Evolutionary conservation across 53 echinoderm and acorn worm genomes (phyloP).

Genomic region (Echinometra lucunter): DNA sequence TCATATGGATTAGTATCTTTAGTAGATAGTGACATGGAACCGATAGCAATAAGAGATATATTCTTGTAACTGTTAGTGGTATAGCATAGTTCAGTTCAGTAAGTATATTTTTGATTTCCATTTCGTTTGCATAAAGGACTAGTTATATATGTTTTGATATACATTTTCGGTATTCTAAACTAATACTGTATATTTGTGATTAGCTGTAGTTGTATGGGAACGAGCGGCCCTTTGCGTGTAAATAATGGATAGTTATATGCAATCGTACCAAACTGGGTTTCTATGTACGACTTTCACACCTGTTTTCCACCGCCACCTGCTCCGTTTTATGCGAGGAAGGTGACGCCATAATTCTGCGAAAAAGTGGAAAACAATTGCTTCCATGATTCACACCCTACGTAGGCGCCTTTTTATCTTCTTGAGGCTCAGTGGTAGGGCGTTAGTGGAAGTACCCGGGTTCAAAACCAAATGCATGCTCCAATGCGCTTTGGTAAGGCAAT

Average conservation of each 20-base stretch:
- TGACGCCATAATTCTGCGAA: slow-evolving; percentile 12
- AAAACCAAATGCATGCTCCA: too few relatives aligned
- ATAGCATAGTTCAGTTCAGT: neutral
- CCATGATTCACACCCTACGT: neutral
- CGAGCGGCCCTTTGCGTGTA: neutral
- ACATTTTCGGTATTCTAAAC: neutral
- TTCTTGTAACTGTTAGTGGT: slow-evolving; percentile 8
- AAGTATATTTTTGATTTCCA: neutral
- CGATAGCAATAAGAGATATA: neutral
- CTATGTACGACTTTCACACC: neutral
- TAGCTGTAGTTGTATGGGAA: neutral
- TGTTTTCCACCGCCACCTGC: neutral
- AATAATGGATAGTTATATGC: neutral
- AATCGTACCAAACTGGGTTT: neutral
- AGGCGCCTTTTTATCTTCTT: neutral
- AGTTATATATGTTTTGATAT: neutral
- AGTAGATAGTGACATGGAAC: slow-evolving; percentile 12
- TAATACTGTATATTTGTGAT: neutral
- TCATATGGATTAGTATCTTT: slow-evolving; percentile 27
- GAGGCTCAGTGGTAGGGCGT: too few relatives aligned
- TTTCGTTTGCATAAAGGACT: neutral
- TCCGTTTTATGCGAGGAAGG: neutral
- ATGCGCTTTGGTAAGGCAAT: too few relatives aligned
- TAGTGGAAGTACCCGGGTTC: too few relatives aligned
- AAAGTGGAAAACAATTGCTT: neutral